A percentile compares a stretch with the other conserved stretches of the same genome.
Evolutionary conservation across 2,888 invertebrate species (phyloP).

Genomic region (Danaus chrysippus): DNA sequence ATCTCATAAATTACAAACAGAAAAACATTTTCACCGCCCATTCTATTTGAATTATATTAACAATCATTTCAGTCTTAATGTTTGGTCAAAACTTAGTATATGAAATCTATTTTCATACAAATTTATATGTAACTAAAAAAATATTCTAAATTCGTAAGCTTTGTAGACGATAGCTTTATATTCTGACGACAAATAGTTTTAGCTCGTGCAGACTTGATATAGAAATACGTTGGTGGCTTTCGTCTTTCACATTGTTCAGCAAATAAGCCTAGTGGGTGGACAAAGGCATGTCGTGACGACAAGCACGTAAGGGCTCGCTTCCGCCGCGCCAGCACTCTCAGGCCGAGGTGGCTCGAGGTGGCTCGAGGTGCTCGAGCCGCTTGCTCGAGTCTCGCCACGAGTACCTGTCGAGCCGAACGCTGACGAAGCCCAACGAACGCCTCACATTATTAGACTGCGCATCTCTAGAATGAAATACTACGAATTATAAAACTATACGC

Average conservation of each 20-base stretch:
- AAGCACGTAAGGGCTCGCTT: conserved; percentile 74
- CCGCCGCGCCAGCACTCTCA: conserved; percentile 75
- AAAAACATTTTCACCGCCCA: not conserved
- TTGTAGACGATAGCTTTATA: conserved; percentile 50
- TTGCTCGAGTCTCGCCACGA: conserved; percentile 40
- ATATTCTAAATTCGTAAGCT: too few species aligned
- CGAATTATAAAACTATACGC: conserved; percentile 44
- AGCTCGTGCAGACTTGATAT: conserved; percentile 45
- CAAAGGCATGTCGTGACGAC: conserved; percentile 73
- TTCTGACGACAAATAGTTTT: conserved; percentile 53
- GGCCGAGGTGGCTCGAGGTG: conserved; percentile 53
- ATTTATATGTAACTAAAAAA: too few species aligned
- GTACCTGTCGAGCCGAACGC: conserved; percentile 67
- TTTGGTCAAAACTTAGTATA: too few species aligned
- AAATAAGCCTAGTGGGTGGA: conserved; percentile 78
- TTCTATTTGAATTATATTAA: conserved; percentile 1
- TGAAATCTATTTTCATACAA: too few species aligned
- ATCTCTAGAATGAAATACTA: conserved; percentile 57
- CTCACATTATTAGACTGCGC: conserved; percentile 65
- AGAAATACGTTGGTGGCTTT: conserved; percentile 64
- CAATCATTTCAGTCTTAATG: not conserved
- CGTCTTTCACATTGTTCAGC: conserved; percentile 77
- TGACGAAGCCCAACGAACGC: conserved; percentile 69
- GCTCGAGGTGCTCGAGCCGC: conserved; percentile 46
- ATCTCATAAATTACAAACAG: conserved; percentile 21